Evolutionary conservation across 2,888 invertebrate genomes (phyloP).

Genomic region (Tridacna gigas): DNA sequence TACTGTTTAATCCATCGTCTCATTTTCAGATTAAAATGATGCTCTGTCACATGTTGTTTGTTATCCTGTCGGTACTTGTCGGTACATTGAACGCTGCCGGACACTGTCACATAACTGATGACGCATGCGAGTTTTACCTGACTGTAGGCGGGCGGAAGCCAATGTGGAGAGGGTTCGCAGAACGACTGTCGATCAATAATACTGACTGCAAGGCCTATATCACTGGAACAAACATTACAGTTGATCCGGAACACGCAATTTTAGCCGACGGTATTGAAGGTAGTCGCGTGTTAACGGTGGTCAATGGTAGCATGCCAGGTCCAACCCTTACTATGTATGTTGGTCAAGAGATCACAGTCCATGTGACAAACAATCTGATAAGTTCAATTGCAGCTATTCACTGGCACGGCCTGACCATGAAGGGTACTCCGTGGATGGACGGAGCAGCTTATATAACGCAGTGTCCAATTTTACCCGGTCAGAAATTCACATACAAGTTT

Average conservation of each 20-base stretch:
- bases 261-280: constrained; percentile 65
- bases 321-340: constrained; percentile 71
- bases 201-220: constrained; percentile 40
- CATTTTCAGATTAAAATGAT: too few relatives aligned
- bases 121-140: constrained; percentile 39
- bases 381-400: constrained; percentile 68
- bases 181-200: constrained; percentile 32
- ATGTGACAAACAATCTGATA: constrained; percentile 67
- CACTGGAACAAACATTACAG: constrained; percentile 16
- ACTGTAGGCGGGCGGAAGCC: constrained; percentile 36
- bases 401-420: constrained; percentile 76
- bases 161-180: constrained; percentile 39
- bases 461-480: constrained; percentile 72
- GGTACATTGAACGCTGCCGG: too few relatives aligned
- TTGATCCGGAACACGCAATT: constrained; percentile 58
- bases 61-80: too few relatives aligned
- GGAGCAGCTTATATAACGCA: constrained; percentile 76
- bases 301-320: constrained; percentile 72
- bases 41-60: too few relatives aligned
- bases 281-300: constrained; percentile 52
- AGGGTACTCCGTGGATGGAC: constrained; percentile 75
- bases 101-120: constrained; percentile 25
- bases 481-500: constrained; percentile 69
- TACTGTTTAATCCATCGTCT: too few relatives aligned
- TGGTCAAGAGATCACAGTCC: constrained; percentile 65